Base-by-base conservation (phyloP, 2,888 invertebrate genomes). In the Eulithis testata region DNA sequence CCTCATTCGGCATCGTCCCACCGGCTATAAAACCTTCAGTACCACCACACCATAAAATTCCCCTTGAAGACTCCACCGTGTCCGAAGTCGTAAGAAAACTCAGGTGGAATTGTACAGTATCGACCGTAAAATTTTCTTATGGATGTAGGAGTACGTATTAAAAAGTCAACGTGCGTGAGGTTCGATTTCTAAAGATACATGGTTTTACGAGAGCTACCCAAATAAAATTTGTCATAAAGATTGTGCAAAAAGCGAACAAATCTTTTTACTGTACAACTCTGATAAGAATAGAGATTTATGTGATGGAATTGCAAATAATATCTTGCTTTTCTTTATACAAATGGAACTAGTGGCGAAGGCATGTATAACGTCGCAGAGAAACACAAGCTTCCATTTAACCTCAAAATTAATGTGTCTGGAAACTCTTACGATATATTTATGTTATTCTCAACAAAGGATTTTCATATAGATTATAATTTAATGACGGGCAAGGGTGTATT, bases 11-110 rank as follows among this genome's bases (percentile, higher is more conserved):
- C 73, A 73, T 75, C 78, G 80, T 84, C 80, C 77, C 79, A 77
- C 74, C 80, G 82, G 83, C 79, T 81, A 83, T 91, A 90, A 91
- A 91, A 83, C 80, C 82, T 82, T 82, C 87, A 82, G 82, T 79
- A 80, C 78, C 84, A 83, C 81, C 81, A 82, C 79, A 78, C 83
- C 81, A 85, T 90, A 89, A 90, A 90, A 86, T 80, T 82, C 77
- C 80, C 78, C 78, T 76, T 76, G 80, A 83, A 82, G 79, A 80
- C 80, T 80, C 80, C 81, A 78, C 76, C 70, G 77, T 78, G 77
- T 73, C 76, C 76, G 74, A 68, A 55, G 54, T 12, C 51, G 59
- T 72, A 71, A 72, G 72, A 56, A 63, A 63, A 60, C 63, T 58
- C 36, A 65, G 64, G 64, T 68, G 53, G 54, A 66, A 75, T 81